Conservation (phyloP, 2,113 vertebrate species). For the Phycodurus eques region DNA sequence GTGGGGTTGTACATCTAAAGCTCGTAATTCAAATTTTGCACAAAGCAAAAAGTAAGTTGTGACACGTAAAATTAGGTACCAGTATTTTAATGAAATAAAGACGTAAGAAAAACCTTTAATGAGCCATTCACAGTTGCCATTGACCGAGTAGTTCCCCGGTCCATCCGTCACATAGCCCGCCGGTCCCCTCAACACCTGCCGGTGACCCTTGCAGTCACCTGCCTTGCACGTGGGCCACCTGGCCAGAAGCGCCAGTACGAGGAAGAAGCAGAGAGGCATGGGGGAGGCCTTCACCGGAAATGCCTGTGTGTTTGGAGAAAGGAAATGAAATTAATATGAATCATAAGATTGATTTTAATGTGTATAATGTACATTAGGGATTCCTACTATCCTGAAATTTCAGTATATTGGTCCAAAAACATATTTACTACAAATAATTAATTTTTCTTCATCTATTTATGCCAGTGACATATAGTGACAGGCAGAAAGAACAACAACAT, state of each 20-base stretch:
- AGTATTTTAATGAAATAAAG: too few relatives aligned
- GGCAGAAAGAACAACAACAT: too few relatives aligned
- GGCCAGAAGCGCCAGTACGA: constrained; percentile 54
- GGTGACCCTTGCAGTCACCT: constrained; percentile 87
- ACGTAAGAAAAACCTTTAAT: constrained; percentile 77
- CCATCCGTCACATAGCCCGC: constrained; percentile 88
- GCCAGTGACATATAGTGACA: too few relatives aligned
- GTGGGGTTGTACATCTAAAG: too few relatives aligned
- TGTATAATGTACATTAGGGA: neutral
- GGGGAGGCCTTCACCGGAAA: constrained; percentile 66
- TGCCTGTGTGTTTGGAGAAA: constrained; percentile 34
- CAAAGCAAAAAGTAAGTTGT: too few relatives aligned
- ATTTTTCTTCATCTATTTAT: neutral
- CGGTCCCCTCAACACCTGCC: constrained; percentile 80
- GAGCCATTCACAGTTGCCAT: constrained; percentile 94
- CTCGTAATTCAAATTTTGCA: too few relatives aligned
- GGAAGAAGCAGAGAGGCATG: constrained; percentile 53
- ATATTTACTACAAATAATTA: neutral
- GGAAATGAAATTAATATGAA: neutral
- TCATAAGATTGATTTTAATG: neutral
- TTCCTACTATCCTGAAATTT: neutral
- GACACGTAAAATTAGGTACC: too few relatives aligned
- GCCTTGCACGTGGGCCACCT: constrained; percentile 52
- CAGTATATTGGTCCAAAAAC: neutral
- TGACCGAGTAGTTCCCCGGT: constrained; percentile 90